phyloP scores from a whole-genome alignment of 2,888 invertebrate species.

The Kryphioiulus occultus region DNA sequence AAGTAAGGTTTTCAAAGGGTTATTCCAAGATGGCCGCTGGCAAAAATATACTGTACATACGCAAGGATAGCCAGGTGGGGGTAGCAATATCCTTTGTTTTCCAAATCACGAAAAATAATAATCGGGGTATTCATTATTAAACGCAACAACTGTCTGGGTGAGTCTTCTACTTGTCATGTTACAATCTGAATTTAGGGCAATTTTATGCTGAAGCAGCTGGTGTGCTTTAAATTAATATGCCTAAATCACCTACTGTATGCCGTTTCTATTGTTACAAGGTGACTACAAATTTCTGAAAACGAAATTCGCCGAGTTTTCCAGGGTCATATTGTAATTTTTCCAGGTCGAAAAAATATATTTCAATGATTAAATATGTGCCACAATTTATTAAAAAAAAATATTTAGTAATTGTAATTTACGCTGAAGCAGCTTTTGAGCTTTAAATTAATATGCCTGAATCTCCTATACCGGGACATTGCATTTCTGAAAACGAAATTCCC shows the following conservation, averaged over 20 bases:
- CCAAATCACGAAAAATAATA: conserved; percentile 4
- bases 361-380: too few species aligned
- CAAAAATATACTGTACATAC: not conserved
- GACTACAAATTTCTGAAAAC: too few species aligned
- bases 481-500: too few species aligned
- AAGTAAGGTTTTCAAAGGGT: conserved; percentile 13
- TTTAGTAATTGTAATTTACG: too few species aligned
- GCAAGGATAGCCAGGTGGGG: not conserved
- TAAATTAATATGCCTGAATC: too few species aligned
- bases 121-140: not conserved
- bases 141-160: not conserved
- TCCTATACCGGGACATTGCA: too few species aligned
- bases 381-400: too few species aligned
- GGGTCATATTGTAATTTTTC: too few species aligned
- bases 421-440: too few species aligned
- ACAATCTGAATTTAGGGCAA: not conserved
- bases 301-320: too few species aligned
- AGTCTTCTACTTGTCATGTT: not conserved
- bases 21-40: not conserved
- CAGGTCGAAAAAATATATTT: too few species aligned
- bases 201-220: not conserved
- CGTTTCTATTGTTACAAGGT: not conserved
- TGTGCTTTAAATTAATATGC: not conserved
- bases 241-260: too few species aligned
- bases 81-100: conserved; percentile 8